These are phyloP conservation scores for Adelognathus sp. DNA, from an alignment of 2,888 invertebrate species.

Conservation along the genomic window DNA sequence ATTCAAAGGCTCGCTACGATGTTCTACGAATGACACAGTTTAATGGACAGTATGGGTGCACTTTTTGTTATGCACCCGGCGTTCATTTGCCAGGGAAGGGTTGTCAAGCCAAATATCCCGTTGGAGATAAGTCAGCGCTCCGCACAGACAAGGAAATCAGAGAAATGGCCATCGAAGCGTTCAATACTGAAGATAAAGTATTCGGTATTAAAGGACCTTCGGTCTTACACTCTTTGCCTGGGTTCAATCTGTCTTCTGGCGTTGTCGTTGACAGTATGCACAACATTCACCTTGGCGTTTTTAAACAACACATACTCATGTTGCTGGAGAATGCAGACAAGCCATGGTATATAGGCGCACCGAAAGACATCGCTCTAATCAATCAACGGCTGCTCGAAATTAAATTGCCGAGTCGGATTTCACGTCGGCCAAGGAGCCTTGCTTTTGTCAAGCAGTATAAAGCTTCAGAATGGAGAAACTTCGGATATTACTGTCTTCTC, in stretches of 20 bases:
- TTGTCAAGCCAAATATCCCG: too few species aligned
- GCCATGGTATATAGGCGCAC: slow-evolving; percentile 37
- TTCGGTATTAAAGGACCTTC: slow-evolving; percentile 26
- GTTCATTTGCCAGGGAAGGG: too few species aligned
- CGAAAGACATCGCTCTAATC: neutral
- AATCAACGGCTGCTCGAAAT: slow-evolving; percentile 6
- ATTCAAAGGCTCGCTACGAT: too few species aligned
- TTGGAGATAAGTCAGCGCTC: too few species aligned
- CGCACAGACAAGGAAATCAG: too few species aligned
- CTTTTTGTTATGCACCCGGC: too few species aligned
- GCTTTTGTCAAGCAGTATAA: neutral
- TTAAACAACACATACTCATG: slow-evolving; percentile 31
- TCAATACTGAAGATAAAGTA: too few species aligned
- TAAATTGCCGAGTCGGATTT: neutral
- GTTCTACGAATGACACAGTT: too few species aligned
- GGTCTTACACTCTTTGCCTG: neutral
- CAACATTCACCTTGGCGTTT: slow-evolving; percentile 26
- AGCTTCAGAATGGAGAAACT: slow-evolving; percentile 40
- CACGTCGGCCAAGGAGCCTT: slow-evolving; percentile 11
- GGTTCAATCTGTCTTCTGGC: slow-evolving; percentile 23
- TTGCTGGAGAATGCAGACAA: neutral
- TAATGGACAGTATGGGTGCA: too few species aligned
- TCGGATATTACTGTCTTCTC: slow-evolving; percentile 1
- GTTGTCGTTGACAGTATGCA: slow-evolving; percentile 38
- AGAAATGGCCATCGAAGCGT: too few species aligned